Evolutionary conservation across 2,113 vertebrate species (phyloP).

Genomic region (Coturnix japonica): DNA sequence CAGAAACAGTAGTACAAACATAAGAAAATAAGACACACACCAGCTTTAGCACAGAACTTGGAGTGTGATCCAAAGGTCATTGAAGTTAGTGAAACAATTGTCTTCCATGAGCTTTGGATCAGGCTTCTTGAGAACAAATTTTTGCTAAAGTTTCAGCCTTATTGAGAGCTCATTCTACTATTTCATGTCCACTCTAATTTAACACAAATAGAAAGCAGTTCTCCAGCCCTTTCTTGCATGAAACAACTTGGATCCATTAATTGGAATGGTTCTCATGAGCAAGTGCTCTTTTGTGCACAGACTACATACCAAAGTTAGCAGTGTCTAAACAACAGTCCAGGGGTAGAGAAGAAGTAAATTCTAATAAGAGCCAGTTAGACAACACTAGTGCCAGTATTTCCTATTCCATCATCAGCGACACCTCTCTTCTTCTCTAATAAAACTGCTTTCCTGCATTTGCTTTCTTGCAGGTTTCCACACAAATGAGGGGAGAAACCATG

Average conservation of each 20-base stretch:
- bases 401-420: accelerated
- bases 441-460: background rate
- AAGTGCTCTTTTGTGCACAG: background rate
- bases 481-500: background rate
- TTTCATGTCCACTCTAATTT: background rate
- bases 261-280: background rate
- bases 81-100: background rate
- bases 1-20: background rate
- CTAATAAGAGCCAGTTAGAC: background rate
- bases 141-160: background rate
- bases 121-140: background rate
- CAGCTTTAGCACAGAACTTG: background rate
- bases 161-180: background rate
- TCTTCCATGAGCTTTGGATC: background rate
- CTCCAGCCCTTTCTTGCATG: background rate
- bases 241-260: background rate
- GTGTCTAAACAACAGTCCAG: background rate
- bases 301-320: background rate
- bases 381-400: background rate
- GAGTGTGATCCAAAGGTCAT: background rate
- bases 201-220: accelerated
- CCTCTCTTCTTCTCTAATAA: background rate
- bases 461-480: background rate
- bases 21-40: background rate
- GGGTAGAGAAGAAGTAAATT: background rate